Conservation (phyloP, 2,797 vertebrate genomes). For the Coregonus sp. region DNA sequence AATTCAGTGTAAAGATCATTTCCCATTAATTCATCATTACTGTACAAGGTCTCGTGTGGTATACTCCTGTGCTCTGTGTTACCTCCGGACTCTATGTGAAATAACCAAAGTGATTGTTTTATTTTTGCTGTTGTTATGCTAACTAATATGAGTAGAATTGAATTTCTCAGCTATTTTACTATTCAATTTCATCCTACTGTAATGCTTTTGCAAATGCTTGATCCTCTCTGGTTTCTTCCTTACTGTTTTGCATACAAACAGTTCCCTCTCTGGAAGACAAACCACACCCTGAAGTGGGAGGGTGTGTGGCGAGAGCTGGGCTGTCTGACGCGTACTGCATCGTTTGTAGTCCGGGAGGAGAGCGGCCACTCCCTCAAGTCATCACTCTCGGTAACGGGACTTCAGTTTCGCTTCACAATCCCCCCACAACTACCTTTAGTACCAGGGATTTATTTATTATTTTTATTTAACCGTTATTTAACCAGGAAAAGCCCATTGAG, state of each 20-base stretch:
- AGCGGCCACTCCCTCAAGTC: constrained; percentile 97
- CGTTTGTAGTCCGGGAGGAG: constrained; percentile 91
- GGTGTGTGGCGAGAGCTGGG: constrained; percentile 94
- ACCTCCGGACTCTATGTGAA: background rate
- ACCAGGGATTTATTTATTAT: background rate
- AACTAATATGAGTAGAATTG: background rate
- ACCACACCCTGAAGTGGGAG: constrained; percentile 93
- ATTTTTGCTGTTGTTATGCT: background rate
- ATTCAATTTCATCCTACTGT: background rate
- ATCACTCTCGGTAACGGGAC: constrained; percentile 84
- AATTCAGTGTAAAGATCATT: constrained; percentile 80
- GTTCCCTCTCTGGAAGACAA: constrained; percentile 95
- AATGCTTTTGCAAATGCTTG: background rate
- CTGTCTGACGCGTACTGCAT: constrained; percentile 90
- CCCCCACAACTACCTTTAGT: background rate
- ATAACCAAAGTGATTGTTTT: background rate
- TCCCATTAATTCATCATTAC: background rate
- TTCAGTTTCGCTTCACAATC: background rate
- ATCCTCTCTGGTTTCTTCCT: background rate
- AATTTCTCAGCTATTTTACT: background rate
- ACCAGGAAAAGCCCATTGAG: too few species aligned
- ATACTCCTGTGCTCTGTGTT: background rate
- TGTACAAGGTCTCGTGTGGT: background rate
- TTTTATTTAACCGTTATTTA: too few species aligned
- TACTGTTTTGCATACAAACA: constrained; percentile 49